Conservation (phyloP, 2,888 invertebrate genomes). For the Conus canariensis region DNA sequence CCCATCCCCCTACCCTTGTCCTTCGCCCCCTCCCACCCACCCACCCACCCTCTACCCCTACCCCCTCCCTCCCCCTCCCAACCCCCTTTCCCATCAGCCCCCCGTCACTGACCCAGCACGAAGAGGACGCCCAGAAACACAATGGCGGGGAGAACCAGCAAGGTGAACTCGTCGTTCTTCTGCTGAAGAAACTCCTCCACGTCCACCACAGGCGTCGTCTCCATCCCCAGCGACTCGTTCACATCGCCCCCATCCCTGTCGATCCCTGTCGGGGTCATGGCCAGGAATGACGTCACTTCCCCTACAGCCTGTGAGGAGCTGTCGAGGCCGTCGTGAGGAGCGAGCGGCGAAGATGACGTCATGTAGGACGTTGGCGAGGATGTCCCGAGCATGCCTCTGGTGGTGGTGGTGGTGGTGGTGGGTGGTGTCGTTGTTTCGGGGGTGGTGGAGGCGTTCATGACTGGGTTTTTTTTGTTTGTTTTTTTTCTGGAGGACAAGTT, state of each 20-base stretch:
- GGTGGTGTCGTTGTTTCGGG: not conserved
- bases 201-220: slow-evolving; percentile 15
- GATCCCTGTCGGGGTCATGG: not conserved
- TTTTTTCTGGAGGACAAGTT: no score
- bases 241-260: not conserved
- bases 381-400: not conserved
- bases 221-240: not conserved
- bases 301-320: not conserved
- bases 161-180: slow-evolving; percentile 39
- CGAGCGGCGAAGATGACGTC: not conserved
- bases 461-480: no score
- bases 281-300: not conserved
- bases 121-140: slow-evolving; percentile 43
- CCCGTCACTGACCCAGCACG: slow-evolving; percentile 26
- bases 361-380: not conserved
- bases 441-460: no score
- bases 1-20: no score
- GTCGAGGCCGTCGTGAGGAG: not conserved
- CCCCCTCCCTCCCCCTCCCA: no score
- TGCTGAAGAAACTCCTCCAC: slow-evolving; percentile 38
- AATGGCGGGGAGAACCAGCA: slow-evolving; percentile 45
- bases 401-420: not conserved
- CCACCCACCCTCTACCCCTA: not conserved
- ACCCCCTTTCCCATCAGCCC: no score
- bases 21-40: not conserved